Percentiles rank a stretch among this genome's conserved stretches.
These are phyloP conservation scores for Pipistrellus pygmaeus DNA, from an alignment of 2,797 vertebrate genomes.

Conservation along the genomic window DNA sequence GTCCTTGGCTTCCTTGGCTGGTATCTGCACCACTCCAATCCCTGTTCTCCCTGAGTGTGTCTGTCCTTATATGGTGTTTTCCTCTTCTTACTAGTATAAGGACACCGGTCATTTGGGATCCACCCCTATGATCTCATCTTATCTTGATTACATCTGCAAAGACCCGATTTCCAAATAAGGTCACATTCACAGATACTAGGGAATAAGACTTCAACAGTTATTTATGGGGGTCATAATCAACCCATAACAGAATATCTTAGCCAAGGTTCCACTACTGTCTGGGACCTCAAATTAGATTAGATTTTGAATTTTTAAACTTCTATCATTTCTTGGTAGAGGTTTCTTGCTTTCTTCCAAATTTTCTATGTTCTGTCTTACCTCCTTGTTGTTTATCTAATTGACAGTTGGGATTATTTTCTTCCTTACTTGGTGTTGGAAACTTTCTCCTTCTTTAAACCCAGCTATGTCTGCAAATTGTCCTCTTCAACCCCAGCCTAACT, in stretches of 20 bases:
- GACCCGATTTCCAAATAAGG: neutral
- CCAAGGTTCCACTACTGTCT: neutral
- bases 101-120: neutral
- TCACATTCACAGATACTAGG: neutral
- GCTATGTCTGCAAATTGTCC: neutral
- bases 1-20: neutral
- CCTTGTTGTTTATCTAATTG: neutral
- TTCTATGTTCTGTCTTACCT: neutral
- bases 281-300: neutral
- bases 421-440: neutral
- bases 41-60: neutral
- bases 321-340: neutral
- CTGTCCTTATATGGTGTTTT: neutral
- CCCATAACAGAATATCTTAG: neutral
- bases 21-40: neutral
- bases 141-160: neutral
- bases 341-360: neutral
- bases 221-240: neutral
- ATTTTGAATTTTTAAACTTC: neutral
- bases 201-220: neutral
- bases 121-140: neutral
- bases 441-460: neutral
- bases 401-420: neutral
- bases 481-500: neutral
- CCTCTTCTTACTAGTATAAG: neutral